These are phyloP conservation scores for Lycocerus yunnanus DNA, from an alignment of 2,888 invertebrate species.

Conservation along the genomic window DNA sequence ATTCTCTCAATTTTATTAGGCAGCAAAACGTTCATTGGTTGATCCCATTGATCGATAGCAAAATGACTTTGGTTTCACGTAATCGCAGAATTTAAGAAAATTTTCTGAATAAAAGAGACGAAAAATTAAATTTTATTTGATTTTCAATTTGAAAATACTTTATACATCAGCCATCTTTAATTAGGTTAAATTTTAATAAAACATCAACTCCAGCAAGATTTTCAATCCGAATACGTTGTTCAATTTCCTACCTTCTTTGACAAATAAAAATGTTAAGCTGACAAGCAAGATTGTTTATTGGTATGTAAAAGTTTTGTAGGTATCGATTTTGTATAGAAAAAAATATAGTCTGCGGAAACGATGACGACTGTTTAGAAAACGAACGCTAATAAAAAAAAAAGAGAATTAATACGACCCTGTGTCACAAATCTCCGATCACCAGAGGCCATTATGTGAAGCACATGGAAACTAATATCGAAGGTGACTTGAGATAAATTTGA, in stretches of 20 bases:
- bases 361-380: not conserved
- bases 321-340: not conserved
- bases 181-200: not conserved
- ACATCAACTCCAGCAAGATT: not conserved
- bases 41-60: too few species aligned
- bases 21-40: too few species aligned
- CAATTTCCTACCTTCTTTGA: not conserved
- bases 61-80: too few species aligned
- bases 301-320: not conserved
- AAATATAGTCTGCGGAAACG: not conserved
- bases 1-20: too few species aligned
- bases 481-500: slow-evolving; percentile 20
- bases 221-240: not conserved
- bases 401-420: slow-evolving; percentile 11
- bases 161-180: not conserved
- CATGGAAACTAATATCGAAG: slow-evolving; percentile 28
- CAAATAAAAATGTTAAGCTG: not conserved
- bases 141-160: not conserved
- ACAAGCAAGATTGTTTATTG: not conserved
- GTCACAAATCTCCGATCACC: slow-evolving; percentile 9
- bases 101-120: too few species aligned
- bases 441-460: slow-evolving; percentile 26
- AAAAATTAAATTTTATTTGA: not conserved
- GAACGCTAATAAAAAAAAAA: slow-evolving; percentile 7
- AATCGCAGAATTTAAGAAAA: too few species aligned